Evolutionary conservation across 2,113 vertebrate genomes (phyloP).

Genomic region (Petaurus breviceps): DNA sequence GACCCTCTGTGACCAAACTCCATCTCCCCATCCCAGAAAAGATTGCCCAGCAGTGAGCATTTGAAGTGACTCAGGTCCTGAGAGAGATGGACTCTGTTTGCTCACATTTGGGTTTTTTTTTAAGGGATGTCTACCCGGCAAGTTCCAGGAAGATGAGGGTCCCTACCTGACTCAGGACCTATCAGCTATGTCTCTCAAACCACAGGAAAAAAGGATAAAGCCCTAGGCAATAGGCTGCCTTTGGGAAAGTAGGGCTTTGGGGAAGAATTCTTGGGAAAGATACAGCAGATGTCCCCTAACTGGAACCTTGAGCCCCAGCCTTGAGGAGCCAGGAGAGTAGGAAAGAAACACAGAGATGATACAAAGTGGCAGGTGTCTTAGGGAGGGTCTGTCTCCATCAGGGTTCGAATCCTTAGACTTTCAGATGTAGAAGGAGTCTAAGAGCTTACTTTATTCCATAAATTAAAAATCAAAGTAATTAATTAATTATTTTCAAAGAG

Average conservation of each 20-base stretch:
- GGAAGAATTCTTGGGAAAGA: background rate
- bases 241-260: background rate
- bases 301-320: background rate
- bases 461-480: too few species aligned
- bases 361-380: too few species aligned
- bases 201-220: background rate
- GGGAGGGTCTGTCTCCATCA: background rate
- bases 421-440: background rate
- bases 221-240: background rate
- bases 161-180: background rate
- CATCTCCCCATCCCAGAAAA: background rate
- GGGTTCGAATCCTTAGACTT: too few species aligned
- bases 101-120: background rate
- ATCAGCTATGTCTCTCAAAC: too few species aligned
- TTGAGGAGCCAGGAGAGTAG: background rate
- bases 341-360: background rate
- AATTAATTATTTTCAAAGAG: background rate
- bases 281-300: background rate
- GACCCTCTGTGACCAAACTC: background rate
- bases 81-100: background rate
- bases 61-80: background rate
- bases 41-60: too few species aligned
- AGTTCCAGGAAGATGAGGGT: background rate
- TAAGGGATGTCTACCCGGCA: background rate
- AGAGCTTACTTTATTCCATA: background rate